Percentiles rank a stretch among this genome's conserved stretches.
Conservation (phyloP, 2,888 invertebrate species). For the Eugnorisma glareosa region DNA sequence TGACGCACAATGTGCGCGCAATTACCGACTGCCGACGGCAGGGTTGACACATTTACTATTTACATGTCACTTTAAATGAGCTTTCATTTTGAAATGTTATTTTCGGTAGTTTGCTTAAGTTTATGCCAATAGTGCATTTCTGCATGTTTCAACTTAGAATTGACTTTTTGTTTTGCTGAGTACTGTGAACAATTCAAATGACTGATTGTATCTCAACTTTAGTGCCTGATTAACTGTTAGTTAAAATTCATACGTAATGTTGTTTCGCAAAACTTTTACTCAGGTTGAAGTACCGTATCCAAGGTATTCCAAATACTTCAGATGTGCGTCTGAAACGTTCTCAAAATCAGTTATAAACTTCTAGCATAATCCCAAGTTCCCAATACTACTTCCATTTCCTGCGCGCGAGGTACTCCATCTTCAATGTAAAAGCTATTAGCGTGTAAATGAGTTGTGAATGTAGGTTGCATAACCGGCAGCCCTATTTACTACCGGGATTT, state of each 20-base stretch:
- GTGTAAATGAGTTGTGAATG: conserved; percentile 47
- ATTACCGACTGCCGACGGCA: conserved; percentile 61
- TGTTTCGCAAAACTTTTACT: neutral
- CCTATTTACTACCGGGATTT: conserved; percentile 71
- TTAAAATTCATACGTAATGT: no score
- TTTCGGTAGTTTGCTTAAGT: conserved; percentile 18
- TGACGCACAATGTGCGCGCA: conserved; percentile 75
- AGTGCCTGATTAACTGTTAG: neutral
- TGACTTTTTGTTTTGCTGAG: neutral
- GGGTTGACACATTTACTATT: conserved; percentile 52
- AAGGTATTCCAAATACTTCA: neutral
- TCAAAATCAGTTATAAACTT: neutral
- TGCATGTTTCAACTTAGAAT: neutral
- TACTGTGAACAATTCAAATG: neutral
- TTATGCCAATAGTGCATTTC: conserved; percentile 1
- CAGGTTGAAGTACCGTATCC: neutral
- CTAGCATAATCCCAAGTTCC: neutral
- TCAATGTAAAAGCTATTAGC: conserved; percentile 32
- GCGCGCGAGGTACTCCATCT: conserved; percentile 2
- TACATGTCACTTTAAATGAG: conserved; percentile 22
- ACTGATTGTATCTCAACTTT: neutral
- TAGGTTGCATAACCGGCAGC: conserved; percentile 53
- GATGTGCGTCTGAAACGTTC: neutral
- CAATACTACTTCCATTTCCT: neutral
- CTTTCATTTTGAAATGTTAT: conserved; percentile 24